Base-by-base conservation (phyloP, 2,888 invertebrate species). In the Tetheella fluctuosa region DNA sequence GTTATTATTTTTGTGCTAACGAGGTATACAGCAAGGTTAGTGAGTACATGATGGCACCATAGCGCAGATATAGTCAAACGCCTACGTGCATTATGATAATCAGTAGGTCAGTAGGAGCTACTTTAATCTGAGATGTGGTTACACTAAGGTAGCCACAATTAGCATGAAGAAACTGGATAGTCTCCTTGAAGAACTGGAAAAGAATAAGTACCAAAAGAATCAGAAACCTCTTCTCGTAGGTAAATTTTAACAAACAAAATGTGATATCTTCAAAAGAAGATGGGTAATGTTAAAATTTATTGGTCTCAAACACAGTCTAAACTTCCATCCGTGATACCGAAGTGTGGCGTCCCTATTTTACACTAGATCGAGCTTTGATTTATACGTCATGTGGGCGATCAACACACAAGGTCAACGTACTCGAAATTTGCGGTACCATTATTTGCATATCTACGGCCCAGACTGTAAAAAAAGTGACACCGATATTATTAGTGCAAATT, bases 101-200 rank as follows among this genome's bases (percentile, higher is more conserved):
- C 91, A 92, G 85, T 92, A 89, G 91, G 91, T 91, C 91, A 92
- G 87, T 91, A 81, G 88, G 83, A 88, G 84, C 87, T 81, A 82
- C 83, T 80, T 74, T 73, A 76, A 72, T 74, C 60, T 69, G 71
- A 73, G 75, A 74, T 63, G 74, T 74, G 70, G 76, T 76, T 84
- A 83, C 83, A 83, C 48, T 48, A 48, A 10, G 17, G 1, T 8
- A 6, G 20, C 17, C 10, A 48, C 20, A 48, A 20, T 48, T 15
- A 10, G 48, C 20, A 17, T 48, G 1, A 15, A 6, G 2, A 48
- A 48, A 20, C 10, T 48, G 48, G 48, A 48, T 15, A 42, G 4
- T 15, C 17, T 17, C 42, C 17, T 42, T n/a, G 1, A 15, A 6
- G 15, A n/a, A 17, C 42, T 34, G 2, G 13, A 34, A 34, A 34